Percentiles rank a stretch among this genome's conserved stretches.
Conservation (phyloP, 2,888 invertebrate genomes). For the Lacanobia oleracea region DNA sequence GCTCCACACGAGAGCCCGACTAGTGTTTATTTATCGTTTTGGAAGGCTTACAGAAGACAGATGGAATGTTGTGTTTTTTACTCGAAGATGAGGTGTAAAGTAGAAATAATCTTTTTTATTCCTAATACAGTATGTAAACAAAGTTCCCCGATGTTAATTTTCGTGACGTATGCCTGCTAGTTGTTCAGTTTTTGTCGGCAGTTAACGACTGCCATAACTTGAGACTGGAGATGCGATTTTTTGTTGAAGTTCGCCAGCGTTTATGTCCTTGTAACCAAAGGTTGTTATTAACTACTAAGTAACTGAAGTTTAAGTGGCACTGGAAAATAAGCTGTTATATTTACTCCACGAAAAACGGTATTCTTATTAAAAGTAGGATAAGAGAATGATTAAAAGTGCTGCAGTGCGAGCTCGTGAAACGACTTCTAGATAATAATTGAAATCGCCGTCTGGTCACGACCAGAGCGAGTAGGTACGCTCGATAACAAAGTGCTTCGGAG, state of each 20-base stretch:
- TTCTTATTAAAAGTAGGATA: slow-evolving; percentile 80
- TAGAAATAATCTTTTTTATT: slow-evolving; percentile 82
- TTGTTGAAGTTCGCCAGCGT: slow-evolving; percentile 39
- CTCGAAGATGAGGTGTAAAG: slow-evolving; percentile 84
- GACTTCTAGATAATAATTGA: slow-evolving; percentile 90
- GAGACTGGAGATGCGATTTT: slow-evolving; percentile 51
- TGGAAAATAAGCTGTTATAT: slow-evolving; percentile 63
- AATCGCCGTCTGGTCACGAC: slow-evolving; percentile 89
- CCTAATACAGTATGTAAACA: slow-evolving; percentile 79
- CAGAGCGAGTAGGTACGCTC: slow-evolving; percentile 80
- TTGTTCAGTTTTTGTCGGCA: slow-evolving; percentile 56
- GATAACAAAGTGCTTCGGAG: slow-evolving; percentile 63
- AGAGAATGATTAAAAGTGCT: slow-evolving; percentile 85
- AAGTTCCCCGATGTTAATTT: slow-evolving; percentile 72
- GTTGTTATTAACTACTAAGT: slow-evolving; percentile 51
- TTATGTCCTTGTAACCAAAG: slow-evolving; percentile 38
- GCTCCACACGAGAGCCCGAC: slow-evolving; percentile 82
- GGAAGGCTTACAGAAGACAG: slow-evolving; percentile 88
- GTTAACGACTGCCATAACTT: slow-evolving; percentile 61
- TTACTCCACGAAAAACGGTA: slow-evolving; percentile 71
- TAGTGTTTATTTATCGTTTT: slow-evolving; percentile 90
- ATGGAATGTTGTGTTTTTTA: slow-evolving; percentile 89
- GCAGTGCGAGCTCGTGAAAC: slow-evolving; percentile 82
- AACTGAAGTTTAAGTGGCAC: slow-evolving; percentile 38
- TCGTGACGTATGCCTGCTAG: slow-evolving; percentile 68